Base-by-base conservation (phyloP, 2,888 invertebrate species). In the Sussaba pulchella region DNA sequence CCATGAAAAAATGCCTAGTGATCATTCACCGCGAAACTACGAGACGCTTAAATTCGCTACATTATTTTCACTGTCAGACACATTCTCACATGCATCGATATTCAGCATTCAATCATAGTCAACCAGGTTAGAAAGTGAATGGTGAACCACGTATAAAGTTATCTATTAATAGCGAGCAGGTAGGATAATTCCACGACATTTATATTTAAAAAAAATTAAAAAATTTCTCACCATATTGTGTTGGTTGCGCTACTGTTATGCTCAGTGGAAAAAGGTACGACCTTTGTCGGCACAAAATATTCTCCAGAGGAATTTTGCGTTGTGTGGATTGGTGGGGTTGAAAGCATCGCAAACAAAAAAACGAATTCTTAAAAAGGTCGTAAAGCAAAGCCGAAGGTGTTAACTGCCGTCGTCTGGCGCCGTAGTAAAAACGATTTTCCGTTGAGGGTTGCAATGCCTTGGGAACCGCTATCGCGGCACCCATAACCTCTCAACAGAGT, bases 341-440 rank as follows among this genome's bases (percentile, higher is more conserved):
- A 21, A 31, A 24, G 10, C 43, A 54, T 45, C 36, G 50, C 41
- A 39, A 83, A 78, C 72, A 78, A 67, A n/a, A n/a, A n/a, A n/a
- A n/a, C n/a, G 71, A 78, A 66, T 78, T 74, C 52, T n/a, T 59
- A 52, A 64, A 64, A 81, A 57, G 59, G 77, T 73, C 77, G 77
- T 81, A 81, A 81, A 81, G 54, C 52, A 52, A n/a, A n/a, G n/a
- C 63, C 41, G 72, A 73, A 84, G 82, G 85, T 85, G 85, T 85
- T 87, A 86, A 85, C 83, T 82, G 83, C 77, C 80, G 79, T 82
- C 83, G 83, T 71, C 84, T 85, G 87, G 86, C 86, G 86, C 84
- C 86, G 76, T 82, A 84, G 84, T 87, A 86, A 87, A 85, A 87
- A 85, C 83, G 81, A 84, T 86, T 85, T 54, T 85, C 84, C 82